Percentiles rank a stretch among this genome's conserved stretches.
Conservation (phyloP, 2,888 invertebrate species). For the Argyra leucocephala region DNA sequence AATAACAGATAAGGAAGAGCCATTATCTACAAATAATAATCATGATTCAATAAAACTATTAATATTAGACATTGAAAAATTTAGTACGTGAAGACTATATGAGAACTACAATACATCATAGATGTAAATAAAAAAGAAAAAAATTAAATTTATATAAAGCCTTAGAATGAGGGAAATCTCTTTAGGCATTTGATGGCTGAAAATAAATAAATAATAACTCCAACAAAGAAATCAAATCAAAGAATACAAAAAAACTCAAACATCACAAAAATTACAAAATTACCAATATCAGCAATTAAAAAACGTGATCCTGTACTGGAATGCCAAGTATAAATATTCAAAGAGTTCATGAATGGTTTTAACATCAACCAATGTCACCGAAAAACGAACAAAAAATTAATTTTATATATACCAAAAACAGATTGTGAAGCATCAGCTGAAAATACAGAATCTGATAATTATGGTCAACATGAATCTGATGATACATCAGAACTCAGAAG, state of each 20-base stretch:
- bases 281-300: slow-evolving; percentile 33
- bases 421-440: slow-evolving; percentile 82
- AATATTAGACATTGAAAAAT: slow-evolving; percentile 71
- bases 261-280: slow-evolving; percentile 31
- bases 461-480: slow-evolving; percentile 55
- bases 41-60: slow-evolving; percentile 62
- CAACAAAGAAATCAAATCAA: slow-evolving; percentile 39
- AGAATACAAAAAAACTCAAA: slow-evolving; percentile 27
- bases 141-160: too few relatives aligned
- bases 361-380: slow-evolving; percentile 38
- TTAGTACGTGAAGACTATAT: slow-evolving; percentile 51
- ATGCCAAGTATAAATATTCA: slow-evolving; percentile 42
- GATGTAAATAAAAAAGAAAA: too few relatives aligned
- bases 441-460: slow-evolving; percentile 53
- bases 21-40: slow-evolving; percentile 16
- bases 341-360: slow-evolving; percentile 43
- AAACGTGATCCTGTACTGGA: slow-evolving; percentile 39
- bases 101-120: too few relatives aligned
- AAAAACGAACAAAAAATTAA: slow-evolving; percentile 21
- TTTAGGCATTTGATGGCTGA: too few relatives aligned
- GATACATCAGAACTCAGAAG: slow-evolving; percentile 70
- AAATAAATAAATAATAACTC: too few relatives aligned
- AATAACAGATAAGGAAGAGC: slow-evolving; percentile 19
- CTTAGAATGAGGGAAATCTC: too few relatives aligned
- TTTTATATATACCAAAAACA: slow-evolving; percentile 30